These are phyloP conservation scores for Xiphydria camelus DNA, from an alignment of 2,888 invertebrate genomes.

Conservation along the genomic window DNA sequence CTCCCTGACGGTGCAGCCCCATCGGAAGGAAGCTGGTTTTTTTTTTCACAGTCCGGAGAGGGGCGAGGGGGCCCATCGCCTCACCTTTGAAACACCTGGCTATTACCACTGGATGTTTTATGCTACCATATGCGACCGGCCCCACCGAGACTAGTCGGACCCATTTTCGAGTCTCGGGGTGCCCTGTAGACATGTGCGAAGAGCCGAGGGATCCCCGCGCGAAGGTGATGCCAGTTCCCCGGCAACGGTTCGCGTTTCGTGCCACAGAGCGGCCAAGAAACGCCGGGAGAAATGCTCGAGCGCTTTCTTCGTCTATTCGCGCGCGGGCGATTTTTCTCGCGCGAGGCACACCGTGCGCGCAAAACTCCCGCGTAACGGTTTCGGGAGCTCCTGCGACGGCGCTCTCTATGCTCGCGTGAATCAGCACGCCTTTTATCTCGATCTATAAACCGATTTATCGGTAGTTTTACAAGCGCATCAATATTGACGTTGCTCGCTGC, in stretches of 20 bases:
- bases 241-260: not conserved
- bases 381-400: conserved; percentile 13
- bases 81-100: conserved; percentile 58
- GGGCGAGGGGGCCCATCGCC: conserved; percentile 19
- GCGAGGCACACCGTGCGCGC: no score
- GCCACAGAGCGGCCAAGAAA: no score
- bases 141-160: conserved; percentile 57
- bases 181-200: conserved; percentile 45
- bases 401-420: conserved; percentile 17
- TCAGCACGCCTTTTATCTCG: conserved; percentile 26
- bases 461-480: conserved; percentile 29
- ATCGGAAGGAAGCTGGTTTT: conserved; percentile 53
- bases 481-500: conserved; percentile 25
- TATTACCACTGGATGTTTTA: conserved; percentile 50
- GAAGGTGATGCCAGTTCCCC: not conserved
- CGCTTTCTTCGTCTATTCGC: no score
- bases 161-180: conserved; percentile 47
- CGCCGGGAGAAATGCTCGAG: no score
- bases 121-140: conserved; percentile 52
- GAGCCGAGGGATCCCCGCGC: conserved; percentile 19
- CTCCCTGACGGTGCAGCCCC: conserved; percentile 15
- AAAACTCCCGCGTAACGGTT: no score
- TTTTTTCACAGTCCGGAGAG: conserved; percentile 32
- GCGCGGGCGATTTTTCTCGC: no score
- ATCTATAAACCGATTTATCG: conserved; percentile 23